These are phyloP conservation scores for Natator depressus DNA, from an alignment of 2,113 vertebrate species.

Conservation along the genomic window DNA sequence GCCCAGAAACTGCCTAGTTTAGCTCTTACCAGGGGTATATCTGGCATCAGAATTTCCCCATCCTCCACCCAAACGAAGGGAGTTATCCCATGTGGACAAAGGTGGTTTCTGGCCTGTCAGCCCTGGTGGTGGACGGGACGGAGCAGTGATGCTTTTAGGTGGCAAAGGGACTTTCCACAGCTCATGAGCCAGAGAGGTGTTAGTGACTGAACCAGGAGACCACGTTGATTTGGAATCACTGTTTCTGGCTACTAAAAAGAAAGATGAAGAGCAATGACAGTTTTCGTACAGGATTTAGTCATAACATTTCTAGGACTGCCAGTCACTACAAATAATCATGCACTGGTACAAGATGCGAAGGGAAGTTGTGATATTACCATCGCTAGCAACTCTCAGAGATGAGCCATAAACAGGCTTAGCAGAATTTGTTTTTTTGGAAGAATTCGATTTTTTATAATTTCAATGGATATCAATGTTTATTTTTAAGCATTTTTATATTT, in stretches of 20 bases:
- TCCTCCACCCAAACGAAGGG: constrained; percentile 89
- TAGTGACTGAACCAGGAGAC: constrained; percentile 95
- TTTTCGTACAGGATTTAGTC: neutral
- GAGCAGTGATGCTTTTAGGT: constrained; percentile 94
- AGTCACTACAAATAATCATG: neutral
- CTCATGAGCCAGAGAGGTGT: constrained; percentile 99
- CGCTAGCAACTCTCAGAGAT: neutral
- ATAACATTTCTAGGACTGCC: accelerated
- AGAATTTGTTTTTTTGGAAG: neutral
- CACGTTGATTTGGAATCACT: constrained; percentile 96
- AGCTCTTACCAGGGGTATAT: constrained; percentile 91
- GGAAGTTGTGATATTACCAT: neutral
- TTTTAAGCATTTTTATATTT: neutral
- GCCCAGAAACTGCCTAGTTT: neutral
- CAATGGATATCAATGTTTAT: neutral
- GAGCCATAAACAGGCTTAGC: neutral
- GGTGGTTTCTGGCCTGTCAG: constrained; percentile 96
- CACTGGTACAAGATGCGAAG: neutral
- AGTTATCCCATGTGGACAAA: constrained; percentile 90
- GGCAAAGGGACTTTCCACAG: constrained; percentile 99
- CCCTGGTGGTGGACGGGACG: constrained; percentile 96
- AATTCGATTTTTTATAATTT: neutral
- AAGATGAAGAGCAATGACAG: neutral
- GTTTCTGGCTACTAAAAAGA: constrained; percentile 90
- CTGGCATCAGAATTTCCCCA: constrained; percentile 94